phyloP scores from a whole-genome alignment of 2,888 invertebrate genomes.

The Ophraella communa region DNA sequence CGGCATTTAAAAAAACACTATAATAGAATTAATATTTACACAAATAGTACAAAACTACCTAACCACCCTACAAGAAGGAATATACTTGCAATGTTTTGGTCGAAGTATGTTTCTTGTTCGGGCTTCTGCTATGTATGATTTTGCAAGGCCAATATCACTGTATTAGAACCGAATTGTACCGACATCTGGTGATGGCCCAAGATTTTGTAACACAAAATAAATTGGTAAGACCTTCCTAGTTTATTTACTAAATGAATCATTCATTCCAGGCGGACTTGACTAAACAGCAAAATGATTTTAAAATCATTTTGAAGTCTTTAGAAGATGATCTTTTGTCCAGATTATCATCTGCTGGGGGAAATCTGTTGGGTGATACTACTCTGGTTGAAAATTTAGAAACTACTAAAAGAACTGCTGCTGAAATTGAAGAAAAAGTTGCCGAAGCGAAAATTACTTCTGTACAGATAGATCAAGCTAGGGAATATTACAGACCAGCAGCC shows the following conservation, averaged over 20 bases:
- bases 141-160: too few species aligned
- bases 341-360: conserved; percentile 89
- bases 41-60: too few species aligned
- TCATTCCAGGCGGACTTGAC: conserved; percentile 80
- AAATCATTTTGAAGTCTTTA: conserved; percentile 89
- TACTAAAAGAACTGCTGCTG: conserved; percentile 93
- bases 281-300: conserved; percentile 96
- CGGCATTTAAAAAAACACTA: too few species aligned
- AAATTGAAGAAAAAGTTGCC: conserved; percentile 90
- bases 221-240: too few species aligned
- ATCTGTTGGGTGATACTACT: conserved; percentile 92
- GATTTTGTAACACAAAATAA: too few species aligned
- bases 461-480: conserved; percentile 92
- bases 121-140: too few species aligned
- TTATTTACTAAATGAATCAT: not conserved
- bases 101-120: too few species aligned
- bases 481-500: conserved; percentile 86
- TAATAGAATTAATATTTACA: too few species aligned
- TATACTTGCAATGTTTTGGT: too few species aligned
- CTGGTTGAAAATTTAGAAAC: conserved; percentile 96
- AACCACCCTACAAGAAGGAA: too few species aligned
- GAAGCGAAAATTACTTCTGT: conserved; percentile 92
- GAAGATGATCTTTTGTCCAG: conserved; percentile 93
- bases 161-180: too few species aligned
- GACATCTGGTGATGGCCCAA: too few species aligned